Evolutionary conservation across 2,113 vertebrate genomes (phyloP).

Genomic region (Forbesichthys papilliferus): DNA sequence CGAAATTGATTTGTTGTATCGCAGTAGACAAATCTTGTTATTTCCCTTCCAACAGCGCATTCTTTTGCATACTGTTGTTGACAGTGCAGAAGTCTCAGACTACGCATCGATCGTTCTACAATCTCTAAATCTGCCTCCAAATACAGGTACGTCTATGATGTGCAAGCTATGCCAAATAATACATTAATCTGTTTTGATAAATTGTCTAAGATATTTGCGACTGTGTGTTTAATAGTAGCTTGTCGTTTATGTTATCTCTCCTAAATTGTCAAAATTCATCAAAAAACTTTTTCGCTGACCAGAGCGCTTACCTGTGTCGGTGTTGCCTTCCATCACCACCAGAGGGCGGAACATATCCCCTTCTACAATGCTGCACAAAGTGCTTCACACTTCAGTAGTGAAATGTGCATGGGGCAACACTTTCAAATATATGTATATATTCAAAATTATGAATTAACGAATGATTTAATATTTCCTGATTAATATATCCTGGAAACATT

Average conservation of each 20-base stretch:
- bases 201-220: too few relatives aligned
- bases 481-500: too few relatives aligned
- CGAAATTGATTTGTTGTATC: not conserved
- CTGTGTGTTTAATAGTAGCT: too few relatives aligned
- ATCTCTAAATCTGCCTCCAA: constrained; percentile 63
- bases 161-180: too few relatives aligned
- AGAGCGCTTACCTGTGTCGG: constrained; percentile 48
- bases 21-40: not conserved
- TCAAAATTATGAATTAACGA: too few relatives aligned
- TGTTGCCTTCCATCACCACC: constrained; percentile 47
- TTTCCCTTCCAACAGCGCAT: constrained; percentile 39
- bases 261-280: not conserved
- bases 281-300: not conserved
- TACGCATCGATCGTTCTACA: constrained; percentile 50
- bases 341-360: constrained; percentile 35
- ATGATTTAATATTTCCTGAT: too few relatives aligned
- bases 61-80: constrained; percentile 27
- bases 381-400: constrained; percentile 10
- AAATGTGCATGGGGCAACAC: too few relatives aligned
- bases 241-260: not conserved
- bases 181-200: too few relatives aligned
- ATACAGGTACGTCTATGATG: constrained; percentile 58
- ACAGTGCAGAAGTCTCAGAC: constrained; percentile 11
- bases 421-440: too few relatives aligned
- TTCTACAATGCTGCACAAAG: constrained; percentile 35